Evolutionary conservation across 2,797 vertebrate species (phyloP).

Genomic region (Tauraco hartlaubi): DNA sequence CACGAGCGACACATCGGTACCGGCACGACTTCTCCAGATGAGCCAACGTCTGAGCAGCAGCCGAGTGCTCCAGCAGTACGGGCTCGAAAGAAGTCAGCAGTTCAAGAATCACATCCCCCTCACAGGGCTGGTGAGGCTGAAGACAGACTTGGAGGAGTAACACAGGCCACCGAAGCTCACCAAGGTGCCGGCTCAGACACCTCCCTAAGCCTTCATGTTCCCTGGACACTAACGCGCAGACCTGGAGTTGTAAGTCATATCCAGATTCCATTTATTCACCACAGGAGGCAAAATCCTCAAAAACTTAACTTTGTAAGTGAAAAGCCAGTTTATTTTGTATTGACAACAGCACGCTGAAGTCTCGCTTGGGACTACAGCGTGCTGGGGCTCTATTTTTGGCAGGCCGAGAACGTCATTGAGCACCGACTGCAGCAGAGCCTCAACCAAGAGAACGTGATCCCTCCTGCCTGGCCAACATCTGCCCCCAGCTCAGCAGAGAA

Average conservation of each 20-base stretch:
- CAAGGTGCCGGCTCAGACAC: fast-evolving
- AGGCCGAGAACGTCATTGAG: not conserved
- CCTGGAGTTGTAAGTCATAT: not conserved
- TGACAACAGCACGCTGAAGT: not conserved
- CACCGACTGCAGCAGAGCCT: not conserved
- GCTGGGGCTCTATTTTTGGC: not conserved
- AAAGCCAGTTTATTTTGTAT: not conserved
- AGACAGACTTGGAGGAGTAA: not conserved
- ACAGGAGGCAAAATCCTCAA: not conserved
- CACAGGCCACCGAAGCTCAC: not conserved
- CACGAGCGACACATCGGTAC: fast-evolving
- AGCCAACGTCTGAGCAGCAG: not conserved
- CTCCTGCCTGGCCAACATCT: not conserved
- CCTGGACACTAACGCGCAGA: not conserved
- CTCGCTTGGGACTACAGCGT: not conserved
- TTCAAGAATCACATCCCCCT: not conserved
- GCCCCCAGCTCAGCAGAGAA: not conserved
- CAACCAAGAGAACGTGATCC: not conserved
- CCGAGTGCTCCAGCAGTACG: not conserved
- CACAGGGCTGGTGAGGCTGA: not conserved
- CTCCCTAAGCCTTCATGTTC: not conserved
- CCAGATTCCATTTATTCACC: not conserved
- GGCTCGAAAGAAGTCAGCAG: not conserved
- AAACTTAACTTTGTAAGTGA: not conserved
- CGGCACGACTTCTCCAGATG: not conserved